Conservation (phyloP, 1,140 invertebrate genomes). For the Bombus breviceps region DNA sequence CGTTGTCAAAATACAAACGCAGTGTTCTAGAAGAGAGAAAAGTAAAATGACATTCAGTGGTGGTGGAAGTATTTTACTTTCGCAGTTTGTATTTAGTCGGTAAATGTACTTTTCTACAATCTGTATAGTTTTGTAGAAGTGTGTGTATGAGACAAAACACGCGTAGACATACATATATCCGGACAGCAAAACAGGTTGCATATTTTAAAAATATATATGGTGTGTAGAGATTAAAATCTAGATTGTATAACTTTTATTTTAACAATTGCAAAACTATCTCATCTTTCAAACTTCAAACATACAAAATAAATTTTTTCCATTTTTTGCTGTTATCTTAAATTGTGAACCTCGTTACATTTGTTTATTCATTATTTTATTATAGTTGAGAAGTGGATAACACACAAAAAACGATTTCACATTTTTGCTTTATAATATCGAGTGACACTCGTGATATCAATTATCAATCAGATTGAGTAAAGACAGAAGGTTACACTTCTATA, state of each 20-base stretch:
- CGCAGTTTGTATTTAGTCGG: conserved; percentile 11
- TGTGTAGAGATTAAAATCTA: not conserved
- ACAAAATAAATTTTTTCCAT: not conserved
- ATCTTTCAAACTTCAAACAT: not conserved
- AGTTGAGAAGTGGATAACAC: not conserved
- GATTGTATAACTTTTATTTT: not conserved
- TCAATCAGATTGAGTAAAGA: no score
- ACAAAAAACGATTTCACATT: not conserved
- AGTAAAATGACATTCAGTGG: conserved; percentile 2
- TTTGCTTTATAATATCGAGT: no score
- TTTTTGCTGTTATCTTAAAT: not conserved
- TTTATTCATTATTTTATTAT: not conserved
- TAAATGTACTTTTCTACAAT: conserved; percentile 8
- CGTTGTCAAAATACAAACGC: not conserved
- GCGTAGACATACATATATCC: not conserved
- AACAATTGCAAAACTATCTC: not conserved
- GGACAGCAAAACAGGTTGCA: not conserved
- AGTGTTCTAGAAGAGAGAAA: not conserved
- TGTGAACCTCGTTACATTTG: not conserved
- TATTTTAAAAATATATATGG: not conserved
- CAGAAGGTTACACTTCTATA: not conserved
- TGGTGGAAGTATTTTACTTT: not conserved
- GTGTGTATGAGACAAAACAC: not conserved
- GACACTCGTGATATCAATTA: no score
- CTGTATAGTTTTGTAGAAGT: not conserved